A percentile compares a stretch with the other conserved stretches of the same genome.
phyloP scores from a whole-genome alignment of 1,140 invertebrate species.

The Bombus pyrosoma region DNA sequence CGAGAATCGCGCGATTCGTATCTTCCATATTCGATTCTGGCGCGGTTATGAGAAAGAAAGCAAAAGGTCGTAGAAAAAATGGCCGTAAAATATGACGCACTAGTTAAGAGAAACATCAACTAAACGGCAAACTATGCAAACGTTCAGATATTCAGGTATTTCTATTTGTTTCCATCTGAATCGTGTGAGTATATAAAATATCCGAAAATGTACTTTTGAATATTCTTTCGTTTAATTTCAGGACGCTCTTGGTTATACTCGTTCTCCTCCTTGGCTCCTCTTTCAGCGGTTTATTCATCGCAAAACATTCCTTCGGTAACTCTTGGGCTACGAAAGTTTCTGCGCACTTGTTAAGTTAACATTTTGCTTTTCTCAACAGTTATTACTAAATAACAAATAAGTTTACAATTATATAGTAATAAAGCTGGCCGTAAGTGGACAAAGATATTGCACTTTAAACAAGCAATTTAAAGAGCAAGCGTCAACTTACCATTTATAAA shows the following conservation, averaged over 20 bases:
- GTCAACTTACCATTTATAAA: too few relatives aligned
- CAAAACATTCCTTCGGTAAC: background rate
- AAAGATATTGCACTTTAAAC: background rate
- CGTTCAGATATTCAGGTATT: background rate
- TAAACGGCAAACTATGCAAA: background rate
- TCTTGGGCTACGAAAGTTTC: background rate
- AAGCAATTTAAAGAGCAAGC: background rate
- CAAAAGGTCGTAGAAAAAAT: background rate
- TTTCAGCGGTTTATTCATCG: background rate
- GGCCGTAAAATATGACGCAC: background rate
- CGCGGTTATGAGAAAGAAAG: background rate
- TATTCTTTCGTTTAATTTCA: background rate
- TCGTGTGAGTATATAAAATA: background rate
- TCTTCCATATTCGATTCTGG: conserved; percentile 9
- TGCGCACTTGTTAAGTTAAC: background rate
- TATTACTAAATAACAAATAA: background rate
- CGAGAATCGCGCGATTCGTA: conserved; percentile 25
- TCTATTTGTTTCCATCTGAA: background rate
- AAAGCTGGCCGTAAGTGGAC: background rate
- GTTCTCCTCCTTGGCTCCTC: background rate
- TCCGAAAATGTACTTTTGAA: too few relatives aligned
- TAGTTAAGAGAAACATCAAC: background rate
- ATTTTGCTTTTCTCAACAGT: background rate
- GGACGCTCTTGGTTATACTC: background rate
- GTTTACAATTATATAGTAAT: background rate